Conservation (phyloP, 1,140 invertebrate genomes). For the Drosophila ananassae region DNA sequence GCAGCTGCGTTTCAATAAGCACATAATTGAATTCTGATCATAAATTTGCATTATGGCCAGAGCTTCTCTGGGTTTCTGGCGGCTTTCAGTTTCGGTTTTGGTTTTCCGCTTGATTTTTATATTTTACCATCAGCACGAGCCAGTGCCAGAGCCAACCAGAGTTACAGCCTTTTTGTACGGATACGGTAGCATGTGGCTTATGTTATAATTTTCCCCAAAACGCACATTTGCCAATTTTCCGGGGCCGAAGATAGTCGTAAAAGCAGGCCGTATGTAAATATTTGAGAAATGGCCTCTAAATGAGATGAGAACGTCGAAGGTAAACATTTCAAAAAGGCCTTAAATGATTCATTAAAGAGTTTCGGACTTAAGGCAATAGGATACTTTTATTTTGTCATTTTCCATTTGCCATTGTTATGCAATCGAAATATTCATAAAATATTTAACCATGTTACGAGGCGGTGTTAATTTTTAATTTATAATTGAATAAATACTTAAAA, state of each 20-base stretch:
- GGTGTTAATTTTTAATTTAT: background rate
- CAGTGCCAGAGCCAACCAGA: background rate
- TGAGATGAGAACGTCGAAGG: constrained; percentile 25
- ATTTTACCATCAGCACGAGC: constrained; percentile 36
- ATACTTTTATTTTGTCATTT: too few species aligned
- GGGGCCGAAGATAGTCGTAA: constrained; percentile 64
- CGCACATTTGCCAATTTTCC: constrained; percentile 70
- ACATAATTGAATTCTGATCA: constrained; percentile 83
- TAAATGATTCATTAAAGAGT: background rate
- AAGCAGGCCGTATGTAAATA: constrained; percentile 68
- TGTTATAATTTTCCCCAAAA: constrained; percentile 81
- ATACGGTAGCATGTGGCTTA: constrained; percentile 65
- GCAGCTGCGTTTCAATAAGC: constrained; percentile 82
- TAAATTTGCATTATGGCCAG: constrained; percentile 80
- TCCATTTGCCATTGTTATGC: background rate
- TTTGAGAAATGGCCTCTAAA: constrained; percentile 41
- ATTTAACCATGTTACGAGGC: background rate
- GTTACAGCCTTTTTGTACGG: constrained; percentile 3
- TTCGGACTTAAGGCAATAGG: background rate
- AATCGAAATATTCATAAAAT: background rate
- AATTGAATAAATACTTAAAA: constrained; percentile 12
- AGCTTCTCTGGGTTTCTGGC: constrained; percentile 60
- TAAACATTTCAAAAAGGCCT: background rate
- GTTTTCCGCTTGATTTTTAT: constrained; percentile 50
- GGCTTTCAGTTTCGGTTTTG: constrained; percentile 71